Evolutionary conservation across 2,888 invertebrate species (phyloP), one percentile per base, ranked within the genome.

Genomic region (Scrobipalpa costella): DNA sequence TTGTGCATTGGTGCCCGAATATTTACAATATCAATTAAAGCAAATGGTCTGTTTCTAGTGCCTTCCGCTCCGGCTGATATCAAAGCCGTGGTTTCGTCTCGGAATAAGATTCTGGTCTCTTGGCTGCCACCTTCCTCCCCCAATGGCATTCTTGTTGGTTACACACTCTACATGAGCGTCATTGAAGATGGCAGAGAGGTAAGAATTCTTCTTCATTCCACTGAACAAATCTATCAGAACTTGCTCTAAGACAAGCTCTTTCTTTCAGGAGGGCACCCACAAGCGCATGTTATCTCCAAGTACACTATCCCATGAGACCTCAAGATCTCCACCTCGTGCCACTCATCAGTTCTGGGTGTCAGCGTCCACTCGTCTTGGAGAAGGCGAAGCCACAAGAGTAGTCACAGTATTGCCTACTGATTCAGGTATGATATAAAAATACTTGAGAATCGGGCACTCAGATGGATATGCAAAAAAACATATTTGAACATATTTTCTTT

Each of bases 41-140:
- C 8, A 9, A 36, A 36, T 50, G 3, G 7, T 13, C 5, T 9
- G 27, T 34, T 84, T 86, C 59, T 86, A 97, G 97, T 97, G 52
- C 98, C 98, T 66, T 97, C 97, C 63, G 94, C 96, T 50, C 98
- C 98, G 50, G 96, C 96, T 44, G 96, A 96, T 73, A 96, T 98
- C 71, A 98, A 98, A 92, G 97, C 98, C 2, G 95, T 96, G 63
- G 95, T 97, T 62, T 96, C 96, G 69, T 96, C 97, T 44, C 93
- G 95, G 49, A 96, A 96, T 80, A 96, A 96, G 86, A 96, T 97
- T 71, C 92, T 97, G 64, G 95, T 97, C 47, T 96, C 98, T 17
- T 98, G 98, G 98, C 92, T 96, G 68, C 97, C 97, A 15, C 98
- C 98, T 0, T 88, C 94, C 19, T 93, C 94, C 68, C 95, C 95